Evolutionary conservation across 2,888 invertebrate genomes (phyloP), one percentile per base, ranked within the genome.

Genomic region (Deladenus siricidicola): DNA sequence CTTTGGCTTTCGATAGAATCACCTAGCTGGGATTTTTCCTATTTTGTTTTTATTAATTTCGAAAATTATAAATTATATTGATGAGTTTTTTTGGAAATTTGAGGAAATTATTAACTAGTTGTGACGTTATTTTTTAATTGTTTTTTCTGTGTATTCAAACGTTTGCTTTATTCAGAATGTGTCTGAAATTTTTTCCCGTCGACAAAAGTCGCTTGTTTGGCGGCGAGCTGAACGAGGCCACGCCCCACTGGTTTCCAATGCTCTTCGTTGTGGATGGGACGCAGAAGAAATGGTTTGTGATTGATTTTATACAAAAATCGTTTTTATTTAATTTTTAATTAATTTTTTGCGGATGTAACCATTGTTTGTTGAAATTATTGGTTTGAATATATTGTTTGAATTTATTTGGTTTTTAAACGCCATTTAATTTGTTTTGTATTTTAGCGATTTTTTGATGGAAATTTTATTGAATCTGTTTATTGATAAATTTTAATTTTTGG

Each of bases 161-260:
- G 19, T 43, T 21, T n/a, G 21, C 1, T 42, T 44, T 55, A 19
- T 57, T 57, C 4, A 56, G 50, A 17, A 47, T 21, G 8, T 24
- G 28, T 24, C 48, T 53, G n/a, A 49, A 21, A 29, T 53, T 56
- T 4, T 53, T 53, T 53, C 39, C 2, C 24, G 53, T 53, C n/a
- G 4, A 4, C 1, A 39, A 53, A 53, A 14, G 19, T 34, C 53
- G 53, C 1, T 3, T 53, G 29, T n/a, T 23, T 10, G 24, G 24
- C 34, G 4, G n/a, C 23, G 2, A 3, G 19, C 6, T 53, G 17
- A 53, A 42, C 6, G 30, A 29, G n/a, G n/a, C 39, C 4, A 53
- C 53, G 4, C 34, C 53, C 4, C 19, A 34, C 39, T 53, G 53
- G 53, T 53, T 39, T 34, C 53, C 53, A 17, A 19, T 53, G 39